Conservation (phyloP, 2,888 invertebrate genomes). For the Lasius platythorax region DNA sequence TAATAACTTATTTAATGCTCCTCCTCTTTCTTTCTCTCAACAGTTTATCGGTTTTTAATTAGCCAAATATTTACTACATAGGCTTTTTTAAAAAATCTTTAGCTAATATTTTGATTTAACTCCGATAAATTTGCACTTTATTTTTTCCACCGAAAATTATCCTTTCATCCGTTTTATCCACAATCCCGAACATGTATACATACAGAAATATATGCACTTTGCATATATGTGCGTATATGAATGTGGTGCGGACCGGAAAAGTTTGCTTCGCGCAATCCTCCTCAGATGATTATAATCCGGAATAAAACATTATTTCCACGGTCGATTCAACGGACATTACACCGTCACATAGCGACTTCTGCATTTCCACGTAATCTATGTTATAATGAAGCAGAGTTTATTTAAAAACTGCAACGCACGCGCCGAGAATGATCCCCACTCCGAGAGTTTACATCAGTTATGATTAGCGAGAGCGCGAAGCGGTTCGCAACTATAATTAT, state of each 20-base stretch:
- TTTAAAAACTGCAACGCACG: conserved; percentile 6
- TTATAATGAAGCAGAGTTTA: conserved; percentile 1
- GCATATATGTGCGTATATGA: background rate
- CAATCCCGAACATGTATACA: background rate
- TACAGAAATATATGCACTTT: background rate
- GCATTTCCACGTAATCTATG: conserved; percentile 22
- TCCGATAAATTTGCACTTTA: background rate
- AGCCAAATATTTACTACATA: background rate
- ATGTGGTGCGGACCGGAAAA: conserved; percentile 10
- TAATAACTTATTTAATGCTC: background rate
- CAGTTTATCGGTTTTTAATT: background rate
- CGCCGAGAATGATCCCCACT: background rate
- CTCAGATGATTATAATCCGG: conserved; percentile 43
- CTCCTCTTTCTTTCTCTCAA: background rate
- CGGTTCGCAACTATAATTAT: conserved; percentile 12
- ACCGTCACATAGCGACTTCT: conserved; percentile 12
- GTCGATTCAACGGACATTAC: conserved; percentile 19
- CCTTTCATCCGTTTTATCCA: conserved; percentile 14
- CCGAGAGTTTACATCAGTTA: conserved; percentile 10
- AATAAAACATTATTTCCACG: conserved; percentile 45
- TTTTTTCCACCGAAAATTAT: conserved; percentile 18
- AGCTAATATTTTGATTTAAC: conserved; percentile 8
- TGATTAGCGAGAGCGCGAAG: conserved; percentile 12
- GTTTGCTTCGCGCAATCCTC: conserved; percentile 9
- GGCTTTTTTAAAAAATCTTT: background rate